Evolutionary conservation across 2,888 invertebrate genomes (phyloP), one percentile per base, ranked within the genome.

Genomic region (Agrochola macilenta): DNA sequence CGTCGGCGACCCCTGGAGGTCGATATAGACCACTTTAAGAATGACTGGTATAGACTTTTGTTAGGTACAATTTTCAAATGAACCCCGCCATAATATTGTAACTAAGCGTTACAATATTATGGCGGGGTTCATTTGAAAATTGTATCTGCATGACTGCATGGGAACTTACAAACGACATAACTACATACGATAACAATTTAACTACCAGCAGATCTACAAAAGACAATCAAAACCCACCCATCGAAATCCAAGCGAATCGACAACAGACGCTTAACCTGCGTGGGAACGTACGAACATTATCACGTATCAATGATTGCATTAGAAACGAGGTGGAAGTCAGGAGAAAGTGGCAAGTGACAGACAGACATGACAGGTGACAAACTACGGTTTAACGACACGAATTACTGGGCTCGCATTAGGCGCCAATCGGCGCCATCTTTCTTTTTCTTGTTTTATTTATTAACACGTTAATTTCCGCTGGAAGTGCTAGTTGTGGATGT

Each of bases 301-400:
- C 74, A 84, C 74, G 74, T 80, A 80, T 75, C 82, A 74, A 58
- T 68, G 66, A 81, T 58, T 46, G 61, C 73, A 79, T 82, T 82
- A 79, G 81, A 82, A 82, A 82, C 83, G 57, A 57, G 68, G 49
- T 69, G 68, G 69, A 63, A 69, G 84, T 80, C 14, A 54, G 12
- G 73, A 43, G 84, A 84, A 84, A 82, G 82, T 82, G 66, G 54
- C 69, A 43, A 82, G 80, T 75, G 63, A 69, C 66, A 58, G 39
- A 49, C 58, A 7, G n/a, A 74, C 80, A 79, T 74, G 84, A 69
- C 82, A 80, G 52, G 69, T 75, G 84, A 84, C 82, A 82, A 74
- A 81, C 14, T 64, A 73, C 66, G 35, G 52, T 79, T 23, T 83
- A 82, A 83, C 79, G 84, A 83, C 72, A 71, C 68, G 23, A 68